Evolutionary conservation across 2,113 vertebrate genomes (phyloP), one percentile per base, ranked within the genome.

Genomic region (Leucoraja erinaceus): DNA sequence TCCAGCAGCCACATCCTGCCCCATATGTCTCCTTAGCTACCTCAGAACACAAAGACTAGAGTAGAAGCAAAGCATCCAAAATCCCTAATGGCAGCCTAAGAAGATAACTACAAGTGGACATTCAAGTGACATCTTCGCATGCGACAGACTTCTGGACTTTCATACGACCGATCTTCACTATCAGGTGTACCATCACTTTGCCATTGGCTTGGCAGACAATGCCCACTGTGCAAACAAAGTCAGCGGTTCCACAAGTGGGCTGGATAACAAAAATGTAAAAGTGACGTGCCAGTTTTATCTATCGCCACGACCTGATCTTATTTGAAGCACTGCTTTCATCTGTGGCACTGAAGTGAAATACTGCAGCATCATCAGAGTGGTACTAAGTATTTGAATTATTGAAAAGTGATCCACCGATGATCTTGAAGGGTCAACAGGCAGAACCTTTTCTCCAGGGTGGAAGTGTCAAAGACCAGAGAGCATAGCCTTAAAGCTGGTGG

Each of bases 111-210:
- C 38, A 47, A 47, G 38, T 47, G 38, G 38, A 3, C 38, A 47
- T 47, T 47, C 3, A n/a, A n/a, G 38, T 47, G 38, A 47, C 38
- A 47, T 47, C 38, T 47, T 47, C 38, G 38, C 38, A 47, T 47
- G 38, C 3, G 31, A 84, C 93, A 91, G 8, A 72, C 20, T 16
- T 93, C 72, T n/a, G 61, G 93, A 38, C 59, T 81, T 81, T 93
- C 93, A 84, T 93, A 76, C 16, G 93, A 93, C 22, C 93, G 59
- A 93, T 93, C 93, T 31, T 81, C 93, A 84, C 93, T 81, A n/a
- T 93, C 93, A 54, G 79, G 11, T 25, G 18, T 28, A 38, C 93
- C 93, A 54, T 81, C 93, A 70, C 93, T 81, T 56, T 75, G 38
- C 93, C 93, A 91, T 47, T 91, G 72, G 54, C 18, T 47, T 5